Evolutionary conservation across 2,888 invertebrate species (phyloP).

Genomic region (Lasiommata megera): DNA sequence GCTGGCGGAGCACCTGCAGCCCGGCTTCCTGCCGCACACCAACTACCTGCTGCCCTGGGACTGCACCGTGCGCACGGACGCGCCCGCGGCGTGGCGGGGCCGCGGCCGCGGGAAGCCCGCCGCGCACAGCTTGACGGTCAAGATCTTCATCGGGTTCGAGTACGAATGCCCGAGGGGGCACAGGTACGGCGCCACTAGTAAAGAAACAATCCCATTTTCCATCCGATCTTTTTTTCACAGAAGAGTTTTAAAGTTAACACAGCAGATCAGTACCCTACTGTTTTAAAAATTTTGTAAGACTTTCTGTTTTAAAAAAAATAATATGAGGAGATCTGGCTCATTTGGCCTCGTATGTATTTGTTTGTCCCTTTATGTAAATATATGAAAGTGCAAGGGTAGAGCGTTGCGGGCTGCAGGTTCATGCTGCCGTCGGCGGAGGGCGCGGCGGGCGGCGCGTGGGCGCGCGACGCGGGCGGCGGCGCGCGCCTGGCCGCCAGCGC

Average conservation of each 20-base stretch:
- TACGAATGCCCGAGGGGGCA: constrained; percentile 99
- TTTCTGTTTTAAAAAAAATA: too few species aligned
- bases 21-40: constrained; percentile 93
- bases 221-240: too few species aligned
- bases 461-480: constrained; percentile 88
- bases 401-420: too few species aligned
- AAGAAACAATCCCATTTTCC: too few species aligned
- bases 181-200: constrained; percentile 59
- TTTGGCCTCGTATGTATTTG: too few species aligned
- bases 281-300: too few species aligned
- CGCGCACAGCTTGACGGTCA: constrained; percentile 86
- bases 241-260: too few species aligned
- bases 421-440: constrained; percentile 92
- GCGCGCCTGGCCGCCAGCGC: constrained; percentile 91
- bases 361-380: too few species aligned
- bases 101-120: constrained; percentile 49
- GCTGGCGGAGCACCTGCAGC: constrained; percentile 90
- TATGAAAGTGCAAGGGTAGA: too few species aligned
- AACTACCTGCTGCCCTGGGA: constrained; percentile 98
- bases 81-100: constrained; percentile 37
- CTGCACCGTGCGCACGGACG: constrained; percentile 61
- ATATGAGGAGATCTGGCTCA: too few species aligned
- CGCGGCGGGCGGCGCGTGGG: constrained; percentile 83
- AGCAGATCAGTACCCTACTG: too few species aligned
- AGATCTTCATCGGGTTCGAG: constrained; percentile 97